Evolutionary conservation across 2,888 invertebrate species (phyloP).

Genomic region (Drosophila algonquin): DNA sequence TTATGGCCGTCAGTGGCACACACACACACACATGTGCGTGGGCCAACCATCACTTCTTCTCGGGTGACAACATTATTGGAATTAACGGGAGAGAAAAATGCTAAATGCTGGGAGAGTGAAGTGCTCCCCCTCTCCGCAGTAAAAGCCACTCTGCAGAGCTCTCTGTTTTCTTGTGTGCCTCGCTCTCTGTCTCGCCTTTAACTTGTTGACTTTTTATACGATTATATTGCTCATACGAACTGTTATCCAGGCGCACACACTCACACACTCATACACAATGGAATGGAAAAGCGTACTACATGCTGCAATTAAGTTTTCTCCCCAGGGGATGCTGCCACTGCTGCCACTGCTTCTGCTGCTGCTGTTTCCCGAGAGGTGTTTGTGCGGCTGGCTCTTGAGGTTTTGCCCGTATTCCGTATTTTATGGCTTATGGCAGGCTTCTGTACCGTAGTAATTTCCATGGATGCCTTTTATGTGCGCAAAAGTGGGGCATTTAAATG

Average conservation of each 20-base stretch:
- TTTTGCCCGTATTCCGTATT: constrained; percentile 15
- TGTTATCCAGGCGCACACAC: constrained; percentile 14
- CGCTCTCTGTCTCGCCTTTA: constrained; percentile 1
- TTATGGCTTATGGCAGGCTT: constrained; percentile 16
- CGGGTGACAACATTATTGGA: constrained; percentile 23
- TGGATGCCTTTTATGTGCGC: constrained; percentile 16
- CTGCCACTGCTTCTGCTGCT: not conserved
- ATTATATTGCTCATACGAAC: constrained; percentile 68
- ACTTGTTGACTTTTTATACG: constrained; percentile 41
- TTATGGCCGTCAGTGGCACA: constrained; percentile 20
- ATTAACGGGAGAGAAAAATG: constrained; percentile 20
- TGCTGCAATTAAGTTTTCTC: constrained; percentile 45
- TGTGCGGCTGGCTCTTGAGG: constrained; percentile 30
- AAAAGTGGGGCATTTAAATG: constrained; percentile 13
- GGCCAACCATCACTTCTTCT: not conserved
- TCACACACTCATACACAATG: not conserved
- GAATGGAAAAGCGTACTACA: constrained; percentile 8
- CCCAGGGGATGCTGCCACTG: constrained; percentile 22
- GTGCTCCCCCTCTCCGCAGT: not conserved
- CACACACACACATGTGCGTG: constrained; percentile 17
- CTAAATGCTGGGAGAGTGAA: not conserved
- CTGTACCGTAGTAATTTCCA: constrained; percentile 14
- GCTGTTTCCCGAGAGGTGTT: constrained; percentile 9
- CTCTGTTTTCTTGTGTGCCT: not conserved
- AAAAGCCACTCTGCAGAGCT: constrained; percentile 5